These are phyloP conservation scores for Oryzias dopingdopingensis DNA, from an alignment of 2,797 vertebrate genomes.

Conservation along the genomic window DNA sequence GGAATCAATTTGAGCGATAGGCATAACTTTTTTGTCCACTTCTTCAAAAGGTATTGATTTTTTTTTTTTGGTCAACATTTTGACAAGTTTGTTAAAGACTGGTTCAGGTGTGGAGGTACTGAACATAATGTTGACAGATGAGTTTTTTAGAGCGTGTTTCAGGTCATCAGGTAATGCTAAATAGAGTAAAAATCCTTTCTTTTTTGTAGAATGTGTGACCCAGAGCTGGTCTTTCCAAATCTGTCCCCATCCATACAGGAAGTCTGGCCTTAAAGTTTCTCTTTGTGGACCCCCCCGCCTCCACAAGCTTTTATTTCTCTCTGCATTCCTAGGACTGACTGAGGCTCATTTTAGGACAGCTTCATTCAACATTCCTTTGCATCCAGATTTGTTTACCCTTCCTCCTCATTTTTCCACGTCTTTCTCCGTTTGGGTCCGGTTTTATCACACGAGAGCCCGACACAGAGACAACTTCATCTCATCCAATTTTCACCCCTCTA, in stretches of 20 bases:
- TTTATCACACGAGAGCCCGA: conserved; percentile 59
- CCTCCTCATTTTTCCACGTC: conserved; percentile 34
- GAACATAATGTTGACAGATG: conserved; percentile 31
- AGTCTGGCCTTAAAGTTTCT: conserved; percentile 65
- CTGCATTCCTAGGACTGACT: conserved; percentile 55
- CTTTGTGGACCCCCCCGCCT: conserved; percentile 13
- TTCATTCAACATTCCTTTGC: conserved; percentile 71
- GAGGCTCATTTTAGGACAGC: conserved; percentile 57
- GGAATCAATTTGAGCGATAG: conserved; percentile 1
- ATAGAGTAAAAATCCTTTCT: conserved; percentile 36
- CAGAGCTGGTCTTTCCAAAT: conserved; percentile 58
- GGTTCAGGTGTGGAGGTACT: not conserved
- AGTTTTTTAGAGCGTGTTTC: conserved; percentile 35
- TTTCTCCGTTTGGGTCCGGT: conserved; percentile 48
- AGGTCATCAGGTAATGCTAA: conserved; percentile 28
- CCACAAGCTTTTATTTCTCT: conserved; percentile 6
- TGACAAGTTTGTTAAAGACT: conserved; percentile 17
- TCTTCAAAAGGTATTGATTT: too few relatives aligned
- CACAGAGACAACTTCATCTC: conserved; percentile 75
- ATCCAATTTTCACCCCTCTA: conserved; percentile 74
- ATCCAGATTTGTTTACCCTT: conserved; percentile 54
- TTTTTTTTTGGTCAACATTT: not conserved
- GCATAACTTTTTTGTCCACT: too few relatives aligned
- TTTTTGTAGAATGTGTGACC: conserved; percentile 69
- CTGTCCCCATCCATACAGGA: conserved; percentile 68